Evolutionary conservation across 2,797 vertebrate species (phyloP), one percentile per base, ranked within the genome.

Genomic region (Girardinus metallicus): DNA sequence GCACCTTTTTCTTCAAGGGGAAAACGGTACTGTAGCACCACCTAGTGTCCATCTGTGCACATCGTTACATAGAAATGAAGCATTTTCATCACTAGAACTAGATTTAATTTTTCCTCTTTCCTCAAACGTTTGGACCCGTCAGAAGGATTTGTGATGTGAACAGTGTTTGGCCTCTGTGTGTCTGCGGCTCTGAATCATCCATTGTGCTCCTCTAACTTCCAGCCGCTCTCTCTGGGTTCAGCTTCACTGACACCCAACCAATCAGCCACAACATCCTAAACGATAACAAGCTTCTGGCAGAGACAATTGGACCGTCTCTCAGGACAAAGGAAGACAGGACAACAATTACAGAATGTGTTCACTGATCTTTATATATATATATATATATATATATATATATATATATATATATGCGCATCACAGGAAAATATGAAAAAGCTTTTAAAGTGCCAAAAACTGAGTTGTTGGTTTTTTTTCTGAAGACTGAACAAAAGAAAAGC

Each of bases 161-260:
- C 34, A 36, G 76, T 0, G 64, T 76, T 83, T n/a, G 53, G 29
- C 73, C 78, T 73, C 15, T 23, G 1, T 0, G 74, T 90, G 85
- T 88, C 86, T 85, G 21, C 10, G 36, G 77, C 76, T 85, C 72
- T 86, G 15, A 91, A 85, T 74, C 76, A 0, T 0, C 51, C 75
- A 26, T 84, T 88, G 81, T 92, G 46, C 76, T 86, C 11, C 79
- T 84, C 75, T 31, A 55, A 66, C 81, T 57, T 73, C 70, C 73
- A 72, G 57, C 3, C 36, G 18, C 34, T 15, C 23, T 60, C 43
- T 57, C 36, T 68, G 39, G 21, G 7, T 60, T 34, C 39, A 15
- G 16, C 76, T 73, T 53, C 44, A 16, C 62, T 2, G 34, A 66
- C 76, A 26, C 26, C 29, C 74, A 1, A 0, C 77, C 26, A 53